Conservation (phyloP, 2,113 vertebrate species). For the Phainopepla nitens region DNA sequence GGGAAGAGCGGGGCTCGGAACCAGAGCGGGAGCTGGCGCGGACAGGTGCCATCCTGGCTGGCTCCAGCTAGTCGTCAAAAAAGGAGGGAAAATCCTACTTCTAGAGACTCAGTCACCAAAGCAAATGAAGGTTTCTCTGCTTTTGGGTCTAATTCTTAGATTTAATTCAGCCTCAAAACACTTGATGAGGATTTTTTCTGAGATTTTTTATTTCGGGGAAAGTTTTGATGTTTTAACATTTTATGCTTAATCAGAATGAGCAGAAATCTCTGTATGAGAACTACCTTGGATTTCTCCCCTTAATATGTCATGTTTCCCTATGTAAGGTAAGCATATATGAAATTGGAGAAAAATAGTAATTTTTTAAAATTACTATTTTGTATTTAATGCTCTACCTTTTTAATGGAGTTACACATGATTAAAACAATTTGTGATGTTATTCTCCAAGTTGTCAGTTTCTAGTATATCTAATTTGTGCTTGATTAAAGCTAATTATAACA, state of each 20-base stretch:
- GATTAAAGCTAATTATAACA: conserved; percentile 15
- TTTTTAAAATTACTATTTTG: not conserved
- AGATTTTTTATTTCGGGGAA: not conserved
- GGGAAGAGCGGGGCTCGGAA: fast-evolving
- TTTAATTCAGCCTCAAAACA: not conserved
- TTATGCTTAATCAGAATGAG: not conserved
- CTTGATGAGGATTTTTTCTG: not conserved
- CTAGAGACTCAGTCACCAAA: not conserved
- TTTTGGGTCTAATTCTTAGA: not conserved
- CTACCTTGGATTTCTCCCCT: not conserved
- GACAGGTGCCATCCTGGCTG: not conserved
- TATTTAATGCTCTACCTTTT: not conserved
- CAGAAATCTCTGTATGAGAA: not conserved
- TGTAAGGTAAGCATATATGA: not conserved
- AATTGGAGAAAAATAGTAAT: not conserved
- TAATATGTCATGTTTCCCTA: not conserved
- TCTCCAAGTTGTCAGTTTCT: not conserved
- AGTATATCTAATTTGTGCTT: conserved; percentile 8
- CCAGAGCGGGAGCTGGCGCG: not conserved
- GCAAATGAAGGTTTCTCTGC: not conserved
- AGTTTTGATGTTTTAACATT: not conserved
- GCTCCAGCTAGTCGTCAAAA: not conserved
- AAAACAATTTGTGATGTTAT: not conserved
- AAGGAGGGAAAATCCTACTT: not conserved
- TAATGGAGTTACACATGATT: not conserved